Base-by-base conservation (phyloP, 2,888 invertebrate species). In the Cantharis lateralis region DNA sequence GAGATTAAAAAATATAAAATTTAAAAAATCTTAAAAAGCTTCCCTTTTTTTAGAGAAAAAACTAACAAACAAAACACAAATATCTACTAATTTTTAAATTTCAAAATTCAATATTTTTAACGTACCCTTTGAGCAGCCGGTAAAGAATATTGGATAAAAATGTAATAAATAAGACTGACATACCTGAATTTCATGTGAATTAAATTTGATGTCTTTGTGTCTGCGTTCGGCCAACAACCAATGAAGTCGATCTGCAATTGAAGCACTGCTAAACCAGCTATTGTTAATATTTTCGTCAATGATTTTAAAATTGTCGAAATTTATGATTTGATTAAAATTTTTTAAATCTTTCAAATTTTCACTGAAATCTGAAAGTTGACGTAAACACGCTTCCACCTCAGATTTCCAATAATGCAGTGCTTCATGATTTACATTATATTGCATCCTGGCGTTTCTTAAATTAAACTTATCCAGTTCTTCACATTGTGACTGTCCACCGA, bases 401-500 rank as follows among this genome's bases (percentile, higher is more conserved):
- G 3, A 3, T 32, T 5, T 13, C 13, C 32, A 32, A 13, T 5
- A 3, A 13, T 32, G n/a, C 32, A 32, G 3, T 32, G 32, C 32
- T 13, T 13, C 13, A 4, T 3, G 1, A 13, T 32, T 13, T 32
- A 32, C 5, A 2, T 4, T 1, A 5, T 0, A 1, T 4, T 5
- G 4, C 13, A 0, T 32, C 66, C 68, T 28, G 13, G 76, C 79
- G 85, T 86, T 88, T 68, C 87, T 87, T 11, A 92, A 84, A 74
- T 91, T 92, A 75, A 89, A 93, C 32, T 89, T 85, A 73, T 90
- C 87, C 32, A 95, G 83, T 10, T 86, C 83, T 75, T 90, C 89
- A 84, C 90, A 91, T 82, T 92, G 92, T 2, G 93, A 92, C 83
- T 93, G 93, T 26, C 92, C 91, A 0, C 95, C 95, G 73, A 95